Evolutionary conservation across 1,140 invertebrate genomes (phyloP).

Genomic region (Platyura marginata): DNA sequence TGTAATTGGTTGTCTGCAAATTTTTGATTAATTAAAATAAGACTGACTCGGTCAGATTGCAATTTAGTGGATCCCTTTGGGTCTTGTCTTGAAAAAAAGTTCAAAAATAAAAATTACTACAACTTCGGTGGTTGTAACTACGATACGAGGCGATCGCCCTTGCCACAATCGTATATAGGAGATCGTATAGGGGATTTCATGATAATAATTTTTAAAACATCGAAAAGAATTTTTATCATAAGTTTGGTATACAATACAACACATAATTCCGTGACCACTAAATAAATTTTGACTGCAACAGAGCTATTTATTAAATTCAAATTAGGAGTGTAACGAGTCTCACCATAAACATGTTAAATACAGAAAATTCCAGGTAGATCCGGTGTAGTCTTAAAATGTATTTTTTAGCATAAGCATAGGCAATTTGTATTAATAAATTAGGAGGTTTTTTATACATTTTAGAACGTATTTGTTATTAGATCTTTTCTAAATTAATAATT

Average conservation of each 20-base stretch:
- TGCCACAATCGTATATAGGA: no score
- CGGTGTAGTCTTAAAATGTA: not conserved
- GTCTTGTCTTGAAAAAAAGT: not conserved
- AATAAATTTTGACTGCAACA: no score
- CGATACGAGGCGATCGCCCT: no score
- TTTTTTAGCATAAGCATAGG: not conserved
- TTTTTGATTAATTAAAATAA: not conserved
- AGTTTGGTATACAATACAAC: no score
- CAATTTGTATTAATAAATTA: not conserved
- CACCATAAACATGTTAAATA: not conserved
- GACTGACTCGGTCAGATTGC: not conserved
- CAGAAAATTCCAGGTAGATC: not conserved
- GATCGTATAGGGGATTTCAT: no score
- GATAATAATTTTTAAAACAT: no score
- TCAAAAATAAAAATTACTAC: not conserved
- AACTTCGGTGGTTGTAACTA: no score
- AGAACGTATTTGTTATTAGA: not conserved
- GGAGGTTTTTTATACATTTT: not conserved
- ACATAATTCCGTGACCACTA: no score
- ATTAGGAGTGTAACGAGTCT: not conserved
- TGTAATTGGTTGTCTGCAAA: conserved; percentile 55
- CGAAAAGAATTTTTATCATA: no score
- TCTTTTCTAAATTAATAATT: conserved; percentile 3
- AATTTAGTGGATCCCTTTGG: not conserved
- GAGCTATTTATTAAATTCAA: no score